Base-by-base conservation (phyloP, 1,140 invertebrate genomes). In the Drosophila nigromelanica region DNA sequence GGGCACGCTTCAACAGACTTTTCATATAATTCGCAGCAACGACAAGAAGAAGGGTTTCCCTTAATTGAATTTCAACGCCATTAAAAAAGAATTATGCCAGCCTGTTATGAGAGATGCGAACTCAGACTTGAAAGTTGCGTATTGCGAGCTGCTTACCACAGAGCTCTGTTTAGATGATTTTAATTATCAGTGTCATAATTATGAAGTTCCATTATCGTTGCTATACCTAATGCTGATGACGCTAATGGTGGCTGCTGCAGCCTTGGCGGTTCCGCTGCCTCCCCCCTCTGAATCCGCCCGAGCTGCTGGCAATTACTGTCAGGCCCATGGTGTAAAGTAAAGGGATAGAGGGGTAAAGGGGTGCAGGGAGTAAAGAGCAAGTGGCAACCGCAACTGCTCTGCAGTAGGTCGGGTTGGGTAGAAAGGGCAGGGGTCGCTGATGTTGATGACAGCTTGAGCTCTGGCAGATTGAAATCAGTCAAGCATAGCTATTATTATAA, bases 51-150 rank as follows among this genome's bases (percentile, higher is more conserved):
- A 54, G 81, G 78, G 61, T 75, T 60, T 35, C 42, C 27, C 64
- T 70, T 86, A 86, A 86, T 86, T 87, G 82, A 86, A 81, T 86
- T 85, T 86, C 78, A 59, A 78, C 71, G 82, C 78, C 78, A 87
- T 86, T 87, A 86, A 87, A 86, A 81, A 87, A 81, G 61, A 87
- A 78, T 73, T 87, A 76, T 67, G 68, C 52, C 56, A 68, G 64
- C 40, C 30, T 47, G 37, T 66, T 66, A 48, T 60, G 64, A 45
- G 56, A 21, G 42, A 40, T 51, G 24, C 37, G 58, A 52, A 24
- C 27, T 21, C 51, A 14, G 18, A 62, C 37, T 24, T 55, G 60
- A 37, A 51, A 27, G 47, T 27, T 48, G 40, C 27, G 58, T 18
- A 27, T 8, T 18, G 35, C 4, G n/a, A 45, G 33, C 24, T 66